Percentiles rank a stretch among this genome's conserved stretches.
These are phyloP conservation scores for Acanthoscelides obtectus DNA, from an alignment of 2,888 invertebrate genomes.

Conservation along the genomic window DNA sequence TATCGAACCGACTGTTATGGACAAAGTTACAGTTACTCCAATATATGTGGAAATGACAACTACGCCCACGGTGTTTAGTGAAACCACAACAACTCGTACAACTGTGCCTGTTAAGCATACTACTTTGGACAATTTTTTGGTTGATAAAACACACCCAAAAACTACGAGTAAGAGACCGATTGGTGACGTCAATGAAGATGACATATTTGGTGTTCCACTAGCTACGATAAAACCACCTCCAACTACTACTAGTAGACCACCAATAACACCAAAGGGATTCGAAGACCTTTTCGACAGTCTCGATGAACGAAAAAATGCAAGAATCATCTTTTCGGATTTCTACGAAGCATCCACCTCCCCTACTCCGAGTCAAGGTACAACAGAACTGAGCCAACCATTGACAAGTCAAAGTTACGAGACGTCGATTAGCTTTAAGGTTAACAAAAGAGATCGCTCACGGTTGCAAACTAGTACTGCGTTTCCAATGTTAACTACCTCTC, in stretches of 20 bases:
- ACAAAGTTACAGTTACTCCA: not conserved
- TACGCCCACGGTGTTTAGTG: not conserved
- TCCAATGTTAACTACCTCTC: not conserved
- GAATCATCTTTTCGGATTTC: conserved; percentile 38
- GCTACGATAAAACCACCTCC: conserved; percentile 17
- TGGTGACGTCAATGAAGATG: conserved; percentile 28
- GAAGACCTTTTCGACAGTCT: conserved; percentile 17
- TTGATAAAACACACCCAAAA: not conserved
- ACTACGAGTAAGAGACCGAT: not conserved
- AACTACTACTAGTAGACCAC: conserved; percentile 17
- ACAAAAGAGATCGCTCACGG: conserved; percentile 35
- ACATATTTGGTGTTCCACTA: conserved; percentile 32
- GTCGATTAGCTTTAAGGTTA: conserved; percentile 48
- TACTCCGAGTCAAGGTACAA: conserved; percentile 14
- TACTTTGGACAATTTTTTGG: not conserved
- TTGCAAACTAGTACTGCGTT: not conserved
- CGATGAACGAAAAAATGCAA: conserved; percentile 17
- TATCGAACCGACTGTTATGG: not conserved
- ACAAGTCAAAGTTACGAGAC: conserved; percentile 21
- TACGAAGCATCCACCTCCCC: conserved; percentile 31
- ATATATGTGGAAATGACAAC: conserved; percentile 1
- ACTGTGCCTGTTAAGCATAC: not conserved
- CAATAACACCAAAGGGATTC: conserved; percentile 28
- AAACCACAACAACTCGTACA: not conserved
- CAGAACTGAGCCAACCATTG: conserved; percentile 12